Conservation (phyloP, 2,113 vertebrate genomes). For the Rattus rattus region DNA sequence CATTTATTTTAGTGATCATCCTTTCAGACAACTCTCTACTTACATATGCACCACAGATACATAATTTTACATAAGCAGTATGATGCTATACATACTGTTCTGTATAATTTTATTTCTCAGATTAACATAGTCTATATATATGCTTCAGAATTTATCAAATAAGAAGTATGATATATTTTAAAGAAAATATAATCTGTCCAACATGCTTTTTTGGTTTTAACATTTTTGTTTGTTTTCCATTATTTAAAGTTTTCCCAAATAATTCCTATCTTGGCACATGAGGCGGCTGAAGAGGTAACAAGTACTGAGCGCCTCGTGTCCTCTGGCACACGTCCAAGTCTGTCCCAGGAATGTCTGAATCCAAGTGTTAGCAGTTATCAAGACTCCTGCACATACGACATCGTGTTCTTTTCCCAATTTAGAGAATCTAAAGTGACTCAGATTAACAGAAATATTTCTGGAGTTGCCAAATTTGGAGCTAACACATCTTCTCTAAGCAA, state of each 20-base stretch:
- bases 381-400: slow-evolving; percentile 44
- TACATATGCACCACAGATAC: not conserved
- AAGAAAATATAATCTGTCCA: slow-evolving; percentile 44
- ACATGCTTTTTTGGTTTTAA: slow-evolving; percentile 38
- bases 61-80: slow-evolving; percentile 24
- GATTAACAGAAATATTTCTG: slow-evolving; percentile 66
- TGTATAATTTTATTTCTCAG: slow-evolving; percentile 55
- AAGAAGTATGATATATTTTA: slow-evolving; percentile 28
- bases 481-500: slow-evolving; percentile 61
- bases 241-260: slow-evolving; percentile 42
- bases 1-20: not conserved
- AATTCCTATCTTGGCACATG: slow-evolving; percentile 37
- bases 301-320: not conserved
- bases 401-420: slow-evolving; percentile 52
- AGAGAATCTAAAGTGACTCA: slow-evolving; percentile 73
- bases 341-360: slow-evolving; percentile 18
- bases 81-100: slow-evolving; percentile 8
- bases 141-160: slow-evolving; percentile 61
- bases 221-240: slow-evolving; percentile 30
- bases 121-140: slow-evolving; percentile 31
- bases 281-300: slow-evolving; percentile 23
- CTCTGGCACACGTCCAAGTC: not conserved
- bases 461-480: slow-evolving; percentile 60
- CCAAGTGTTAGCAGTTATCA: slow-evolving; percentile 36
- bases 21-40: slow-evolving; percentile 44